These are phyloP conservation scores for Linnaemya tessellans DNA, from an alignment of 2,888 invertebrate species.

Conservation along the genomic window DNA sequence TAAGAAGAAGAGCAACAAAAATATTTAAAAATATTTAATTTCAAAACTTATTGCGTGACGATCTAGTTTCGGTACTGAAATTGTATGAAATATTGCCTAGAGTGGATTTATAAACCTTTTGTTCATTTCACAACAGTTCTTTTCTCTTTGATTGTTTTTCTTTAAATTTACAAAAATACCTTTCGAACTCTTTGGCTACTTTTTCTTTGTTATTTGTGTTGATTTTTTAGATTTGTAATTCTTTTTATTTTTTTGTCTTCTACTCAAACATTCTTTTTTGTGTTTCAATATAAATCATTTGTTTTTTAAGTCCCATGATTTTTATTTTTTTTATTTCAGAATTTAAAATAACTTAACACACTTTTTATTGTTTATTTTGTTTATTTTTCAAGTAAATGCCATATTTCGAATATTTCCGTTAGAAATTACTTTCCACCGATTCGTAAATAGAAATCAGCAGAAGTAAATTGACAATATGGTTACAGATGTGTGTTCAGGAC, in stretches of 20 bases:
- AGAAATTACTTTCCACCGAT: slow-evolving; percentile 15
- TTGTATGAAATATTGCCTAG: slow-evolving; percentile 26
- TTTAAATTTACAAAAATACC: slow-evolving; percentile 63
- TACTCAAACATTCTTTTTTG: slow-evolving; percentile 41
- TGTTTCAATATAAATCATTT: slow-evolving; percentile 42
- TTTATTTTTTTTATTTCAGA: background rate
- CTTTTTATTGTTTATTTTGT: slow-evolving; percentile 18
- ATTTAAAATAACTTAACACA: slow-evolving; percentile 40
- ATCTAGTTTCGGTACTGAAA: slow-evolving; percentile 36
- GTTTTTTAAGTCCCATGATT: slow-evolving; percentile 25
- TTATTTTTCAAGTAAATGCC: slow-evolving; percentile 55
- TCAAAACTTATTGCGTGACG: slow-evolving; percentile 16
- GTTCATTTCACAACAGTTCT: background rate
- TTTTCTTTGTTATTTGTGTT: slow-evolving; percentile 44
- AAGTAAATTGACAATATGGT: slow-evolving; percentile 10
- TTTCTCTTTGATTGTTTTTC: slow-evolving; percentile 9
- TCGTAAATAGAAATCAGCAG: slow-evolving; percentile 24
- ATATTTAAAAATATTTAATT: slow-evolving; percentile 15
- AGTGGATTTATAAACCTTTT: slow-evolving; percentile 42
- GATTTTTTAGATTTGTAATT: slow-evolving; percentile 31
- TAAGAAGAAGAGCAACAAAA: background rate
- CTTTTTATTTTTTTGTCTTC: slow-evolving; percentile 44
- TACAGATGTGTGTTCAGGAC: background rate
- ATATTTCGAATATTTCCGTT: slow-evolving; percentile 50
- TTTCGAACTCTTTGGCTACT: slow-evolving; percentile 56